Conservation (phyloP, 2,797 vertebrate species). For the Pogonophryne albipinna region DNA sequence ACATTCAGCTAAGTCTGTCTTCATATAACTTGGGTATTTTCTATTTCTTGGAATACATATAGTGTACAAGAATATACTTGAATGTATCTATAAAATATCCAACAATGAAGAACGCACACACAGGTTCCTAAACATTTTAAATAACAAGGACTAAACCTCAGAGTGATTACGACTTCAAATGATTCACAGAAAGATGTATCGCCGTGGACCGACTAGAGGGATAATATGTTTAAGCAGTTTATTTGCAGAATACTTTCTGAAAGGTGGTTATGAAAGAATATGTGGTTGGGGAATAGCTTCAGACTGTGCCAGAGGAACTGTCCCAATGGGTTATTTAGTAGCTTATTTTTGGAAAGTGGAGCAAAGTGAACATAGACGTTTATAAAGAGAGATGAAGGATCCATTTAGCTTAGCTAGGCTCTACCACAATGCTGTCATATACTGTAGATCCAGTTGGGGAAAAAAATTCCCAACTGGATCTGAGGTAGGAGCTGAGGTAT, state of each 20-base stretch:
- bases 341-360: slow-evolving; percentile 70
- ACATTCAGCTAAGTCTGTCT: not conserved
- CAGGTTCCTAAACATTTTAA: not conserved
- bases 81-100: not conserved
- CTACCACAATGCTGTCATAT: slow-evolving; percentile 9
- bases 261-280: slow-evolving; percentile 33
- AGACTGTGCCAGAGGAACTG: slow-evolving; percentile 36
- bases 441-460: slow-evolving; percentile 1
- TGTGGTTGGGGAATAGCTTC: slow-evolving; percentile 24
- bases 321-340: slow-evolving; percentile 69
- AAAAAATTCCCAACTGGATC: too few species aligned
- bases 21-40: not conserved
- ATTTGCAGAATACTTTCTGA: slow-evolving; percentile 17
- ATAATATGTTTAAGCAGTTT: not conserved
- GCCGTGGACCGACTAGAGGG: not conserved
- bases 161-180: not conserved
- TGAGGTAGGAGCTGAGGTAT: too few species aligned
- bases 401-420: slow-evolving; percentile 51
- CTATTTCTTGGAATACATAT: not conserved
- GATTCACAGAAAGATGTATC: not conserved
- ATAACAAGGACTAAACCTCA: not conserved
- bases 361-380: slow-evolving; percentile 50
- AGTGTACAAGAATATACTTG: not conserved
- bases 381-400: slow-evolving; percentile 44
- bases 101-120: not conserved